Evolutionary conservation across 2,888 invertebrate species (phyloP), one percentile per base, ranked within the genome.

Genomic region (Hesperia comma): DNA sequence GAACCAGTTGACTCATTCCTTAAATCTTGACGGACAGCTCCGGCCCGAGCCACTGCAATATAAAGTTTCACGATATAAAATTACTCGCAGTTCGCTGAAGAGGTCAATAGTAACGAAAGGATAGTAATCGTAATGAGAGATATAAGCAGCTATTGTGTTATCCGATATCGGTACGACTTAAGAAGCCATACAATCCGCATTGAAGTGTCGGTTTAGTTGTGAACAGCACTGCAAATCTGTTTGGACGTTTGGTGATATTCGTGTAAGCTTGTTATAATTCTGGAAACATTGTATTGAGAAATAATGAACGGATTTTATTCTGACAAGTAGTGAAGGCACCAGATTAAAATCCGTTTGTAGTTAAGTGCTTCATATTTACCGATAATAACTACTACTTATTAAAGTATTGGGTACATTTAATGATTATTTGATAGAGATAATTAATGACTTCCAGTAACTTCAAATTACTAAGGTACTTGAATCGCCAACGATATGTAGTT

Each of bases 131-230:
- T 78, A 81, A 86, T 82, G 81, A 87, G 86, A 85, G 82, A 87
- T 87, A 89, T 89, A 87, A 85, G 84, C 82, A 78, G 85, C 85
- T 87, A 88, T 87, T 90, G 88, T 89, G 91, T 86, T 87, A 92
- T 82, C 78, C 80, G 90, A 92, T 88, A 89, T 86, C 88, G 88
- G 86, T 88, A 90, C 89, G 88, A 91, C 90, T 92, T 88, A 87
- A 81, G 92, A 92, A 92, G 88, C 91, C 92, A 74, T 88, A 90
- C 75, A 78, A 84, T 81, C 79, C 82, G 83, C 84, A 85, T 83
- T 83, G 81, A 88, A 85, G 89, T 88, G 90, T 89, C 85, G 82
- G 83, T 85, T 86, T 83, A 86, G 82, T 73, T 80, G 84, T 83
- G 82, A 84, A 77, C 79, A 80, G 84, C 83, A 85, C 82, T 76